Conservation (phyloP, 2,113 vertebrate species). For the Pungitius pungitius region DNA sequence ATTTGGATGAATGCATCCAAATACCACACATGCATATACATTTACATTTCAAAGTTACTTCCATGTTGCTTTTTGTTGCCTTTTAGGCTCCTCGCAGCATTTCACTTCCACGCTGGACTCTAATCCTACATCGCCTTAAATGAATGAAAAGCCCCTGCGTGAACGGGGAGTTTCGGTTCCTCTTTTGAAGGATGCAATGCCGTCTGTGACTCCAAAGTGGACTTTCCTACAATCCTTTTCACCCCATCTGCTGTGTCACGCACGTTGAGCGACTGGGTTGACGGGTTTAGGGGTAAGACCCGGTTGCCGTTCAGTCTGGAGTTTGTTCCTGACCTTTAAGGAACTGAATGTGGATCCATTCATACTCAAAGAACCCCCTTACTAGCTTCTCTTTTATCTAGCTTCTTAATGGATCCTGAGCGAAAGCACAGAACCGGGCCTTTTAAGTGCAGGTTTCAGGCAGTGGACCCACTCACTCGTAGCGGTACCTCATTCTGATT, state of each 20-base stretch:
- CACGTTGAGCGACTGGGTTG: too few relatives aligned
- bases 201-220: not conserved
- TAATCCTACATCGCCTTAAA: conserved; percentile 3
- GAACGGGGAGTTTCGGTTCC: not conserved
- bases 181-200: not conserved
- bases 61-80: not conserved
- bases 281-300: too few relatives aligned
- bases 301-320: too few relatives aligned
- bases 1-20: not conserved
- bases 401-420: too few relatives aligned
- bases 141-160: not conserved
- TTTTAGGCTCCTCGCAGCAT: not conserved
- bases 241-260: not conserved
- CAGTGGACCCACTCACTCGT: not conserved
- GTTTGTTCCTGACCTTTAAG: not conserved
- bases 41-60: not conserved
- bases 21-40: not conserved
- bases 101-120: not conserved
- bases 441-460: too few relatives aligned
- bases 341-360: not conserved
- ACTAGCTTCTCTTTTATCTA: too few relatives aligned
- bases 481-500: conserved; percentile 7
- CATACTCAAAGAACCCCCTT: not conserved
- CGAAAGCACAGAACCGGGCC: too few relatives aligned
- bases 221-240: not conserved